These are phyloP conservation scores for Mesochorus sp. DNA, from an alignment of 2,888 invertebrate genomes.

Conservation along the genomic window DNA sequence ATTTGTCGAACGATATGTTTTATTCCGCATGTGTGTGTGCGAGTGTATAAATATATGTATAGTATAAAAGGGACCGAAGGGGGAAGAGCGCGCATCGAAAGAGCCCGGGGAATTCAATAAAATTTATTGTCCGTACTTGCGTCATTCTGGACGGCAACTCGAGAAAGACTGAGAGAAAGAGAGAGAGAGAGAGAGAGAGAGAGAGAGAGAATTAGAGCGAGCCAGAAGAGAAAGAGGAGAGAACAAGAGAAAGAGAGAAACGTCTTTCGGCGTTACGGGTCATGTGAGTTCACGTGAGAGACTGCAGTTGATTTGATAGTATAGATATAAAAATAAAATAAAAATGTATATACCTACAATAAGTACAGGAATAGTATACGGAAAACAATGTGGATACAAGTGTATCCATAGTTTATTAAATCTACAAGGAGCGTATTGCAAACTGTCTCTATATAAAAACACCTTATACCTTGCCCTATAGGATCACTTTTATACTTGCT, in stretches of 20 bases:
- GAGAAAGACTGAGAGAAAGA: conserved; percentile 9
- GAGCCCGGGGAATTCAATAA: conserved; percentile 55
- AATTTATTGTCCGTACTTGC: conserved; percentile 63
- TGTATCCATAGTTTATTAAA: no score
- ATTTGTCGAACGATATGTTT: conserved; percentile 60
- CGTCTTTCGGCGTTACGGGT: conserved; percentile 49
- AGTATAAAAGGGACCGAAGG: conserved; percentile 1
- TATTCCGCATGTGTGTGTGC: no score
- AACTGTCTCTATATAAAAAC: no score
- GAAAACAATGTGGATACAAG: no score
- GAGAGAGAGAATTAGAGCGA: not conserved
- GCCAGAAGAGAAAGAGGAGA: not conserved
- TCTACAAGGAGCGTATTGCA: no score
- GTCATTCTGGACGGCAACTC: conserved; percentile 18
- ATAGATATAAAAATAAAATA: conserved; percentile 3
- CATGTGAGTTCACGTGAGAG: conserved; percentile 57
- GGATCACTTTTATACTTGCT: no score
- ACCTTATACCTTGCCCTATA: no score
- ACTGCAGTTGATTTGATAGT: conserved; percentile 30
- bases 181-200: not conserved
- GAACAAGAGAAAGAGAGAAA: conserved; percentile 31
- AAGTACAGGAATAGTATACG: no score
- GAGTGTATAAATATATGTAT: no score
- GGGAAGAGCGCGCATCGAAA: conserved; percentile 20
- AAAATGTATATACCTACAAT: not conserved